A percentile compares a stretch with the other conserved stretches of the same genome.
phyloP scores from a whole-genome alignment of 2,888 invertebrate species.

The Agonopterix arenella region DNA sequence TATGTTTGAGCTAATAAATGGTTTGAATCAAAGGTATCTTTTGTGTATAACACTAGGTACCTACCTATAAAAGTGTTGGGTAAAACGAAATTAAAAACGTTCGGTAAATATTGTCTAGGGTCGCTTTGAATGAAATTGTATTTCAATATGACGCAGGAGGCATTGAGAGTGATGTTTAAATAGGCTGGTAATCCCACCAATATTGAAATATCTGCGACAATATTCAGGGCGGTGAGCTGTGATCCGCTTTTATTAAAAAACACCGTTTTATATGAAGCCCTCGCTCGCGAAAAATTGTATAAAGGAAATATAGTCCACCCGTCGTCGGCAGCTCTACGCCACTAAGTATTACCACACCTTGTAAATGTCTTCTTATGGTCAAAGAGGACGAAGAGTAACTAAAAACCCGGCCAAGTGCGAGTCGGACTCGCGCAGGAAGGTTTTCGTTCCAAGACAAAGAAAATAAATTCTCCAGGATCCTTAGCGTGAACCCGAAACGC shows the following conservation, averaged over 20 bases:
- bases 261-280: constrained; percentile 44
- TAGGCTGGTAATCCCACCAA: constrained; percentile 73
- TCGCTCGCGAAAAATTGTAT: not conserved
- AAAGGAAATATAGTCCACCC: not conserved
- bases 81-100: constrained; percentile 56
- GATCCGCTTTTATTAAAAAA: constrained; percentile 72
- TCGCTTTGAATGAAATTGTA: constrained; percentile 65
- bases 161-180: constrained; percentile 70
- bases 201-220: constrained; percentile 76
- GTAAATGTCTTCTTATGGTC: too few species aligned
- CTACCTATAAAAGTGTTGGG: constrained; percentile 3
- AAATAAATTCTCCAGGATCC: too few species aligned
- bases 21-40: not conserved
- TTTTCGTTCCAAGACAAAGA: too few species aligned
- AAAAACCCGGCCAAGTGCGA: too few species aligned
- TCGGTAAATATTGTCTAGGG: constrained; percentile 62
- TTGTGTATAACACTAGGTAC: not conserved
- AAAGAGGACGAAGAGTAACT: too few species aligned
- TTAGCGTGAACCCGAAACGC: too few species aligned
- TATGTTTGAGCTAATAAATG: not conserved
- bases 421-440: too few species aligned
- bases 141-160: constrained; percentile 60
- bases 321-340: too few species aligned
- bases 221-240: constrained; percentile 59
- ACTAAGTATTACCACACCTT: too few species aligned